Base-by-base conservation (phyloP, 2,888 invertebrate genomes). In the Dicyrtomina minuta region DNA sequence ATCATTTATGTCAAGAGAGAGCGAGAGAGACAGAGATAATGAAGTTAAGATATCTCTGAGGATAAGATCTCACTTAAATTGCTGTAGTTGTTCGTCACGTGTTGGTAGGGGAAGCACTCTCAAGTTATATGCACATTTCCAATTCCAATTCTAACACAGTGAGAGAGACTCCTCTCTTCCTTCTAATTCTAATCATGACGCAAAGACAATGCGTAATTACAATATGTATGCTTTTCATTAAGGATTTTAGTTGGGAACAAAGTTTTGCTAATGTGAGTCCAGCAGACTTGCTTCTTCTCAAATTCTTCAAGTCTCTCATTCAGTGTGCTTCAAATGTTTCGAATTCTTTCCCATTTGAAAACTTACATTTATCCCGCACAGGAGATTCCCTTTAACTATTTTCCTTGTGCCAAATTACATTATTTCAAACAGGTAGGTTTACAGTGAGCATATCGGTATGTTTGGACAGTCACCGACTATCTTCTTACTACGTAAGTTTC, bases 181-280 rank as follows among this genome's bases (percentile, higher is more conserved):
- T 24, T 56, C 56, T 24, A 5, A 56, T 26, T 51, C 17, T 60
- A 44, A 43, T 60, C 43, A 60, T 60, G 60, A 44, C 44, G 15
- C 33, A 15, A 60, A 60, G 60, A 60, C 60, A 33, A 60, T 60
- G 60, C 43, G 39, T 60, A 60, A 60, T 60, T 60, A 60, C 60
- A 43, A 60, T 33, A 59, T 60, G 60, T 60, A 60, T 60, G 43
- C 33, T 43, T 60, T 60, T 60, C 60, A 39, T 24, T 44, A 22
- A 43, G 39, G 10, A 33, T 59, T 41, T 26, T 33, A 33, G 33
- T 33, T 33, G 15, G 20, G 39, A 33, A 59, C 39, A 59, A 39
- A 41, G 17, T 59, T 44, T 44, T 41, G 26, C 56, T 56, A 26
- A 17, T 56, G 24, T 20, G n/a, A 6, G 24, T 20, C 8, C 13